Conservation (phyloP, 2,888 invertebrate genomes). For the Lasioglossum zephyrum region DNA sequence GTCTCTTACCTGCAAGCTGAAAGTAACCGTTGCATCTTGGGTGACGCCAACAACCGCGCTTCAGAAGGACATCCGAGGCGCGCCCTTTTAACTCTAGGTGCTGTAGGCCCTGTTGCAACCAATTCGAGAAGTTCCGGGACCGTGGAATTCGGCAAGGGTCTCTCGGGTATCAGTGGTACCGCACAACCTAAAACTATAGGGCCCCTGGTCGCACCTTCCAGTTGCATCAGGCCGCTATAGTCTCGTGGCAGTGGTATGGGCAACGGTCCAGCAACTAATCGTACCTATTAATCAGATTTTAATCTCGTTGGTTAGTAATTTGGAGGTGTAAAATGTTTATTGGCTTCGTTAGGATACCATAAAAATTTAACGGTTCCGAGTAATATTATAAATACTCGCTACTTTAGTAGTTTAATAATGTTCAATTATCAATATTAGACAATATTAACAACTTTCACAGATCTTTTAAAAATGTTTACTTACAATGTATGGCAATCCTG, state of each 20-base stretch:
- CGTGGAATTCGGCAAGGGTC: slow-evolving; percentile 78
- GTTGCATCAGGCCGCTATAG: slow-evolving; percentile 85
- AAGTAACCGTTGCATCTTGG: slow-evolving; percentile 84
- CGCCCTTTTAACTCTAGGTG: slow-evolving; percentile 80
- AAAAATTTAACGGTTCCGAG: background rate
- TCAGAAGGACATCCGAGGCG: slow-evolving; percentile 83
- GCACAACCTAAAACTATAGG: slow-evolving; percentile 85
- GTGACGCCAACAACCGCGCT: slow-evolving; percentile 83
- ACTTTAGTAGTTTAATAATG: too few relatives aligned
- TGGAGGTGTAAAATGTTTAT: background rate
- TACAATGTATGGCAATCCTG: too few relatives aligned
- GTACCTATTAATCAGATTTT: slow-evolving; percentile 77
- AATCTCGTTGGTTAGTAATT: background rate
- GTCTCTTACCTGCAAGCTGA: slow-evolving; percentile 83
- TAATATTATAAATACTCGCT: background rate
- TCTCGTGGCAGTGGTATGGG: slow-evolving; percentile 82
- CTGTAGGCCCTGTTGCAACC: slow-evolving; percentile 82
- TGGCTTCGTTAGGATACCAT: background rate
- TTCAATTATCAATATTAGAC: background rate
- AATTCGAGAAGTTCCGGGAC: slow-evolving; percentile 81
- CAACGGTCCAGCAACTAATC: slow-evolving; percentile 84
- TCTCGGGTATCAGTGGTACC: slow-evolving; percentile 81
- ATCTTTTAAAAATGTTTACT: background rate
- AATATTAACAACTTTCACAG: background rate
- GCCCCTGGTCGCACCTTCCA: slow-evolving; percentile 80